Conservation (phyloP, 92 coral and sea anemone genomes). For the Diadumene lineata region DNA sequence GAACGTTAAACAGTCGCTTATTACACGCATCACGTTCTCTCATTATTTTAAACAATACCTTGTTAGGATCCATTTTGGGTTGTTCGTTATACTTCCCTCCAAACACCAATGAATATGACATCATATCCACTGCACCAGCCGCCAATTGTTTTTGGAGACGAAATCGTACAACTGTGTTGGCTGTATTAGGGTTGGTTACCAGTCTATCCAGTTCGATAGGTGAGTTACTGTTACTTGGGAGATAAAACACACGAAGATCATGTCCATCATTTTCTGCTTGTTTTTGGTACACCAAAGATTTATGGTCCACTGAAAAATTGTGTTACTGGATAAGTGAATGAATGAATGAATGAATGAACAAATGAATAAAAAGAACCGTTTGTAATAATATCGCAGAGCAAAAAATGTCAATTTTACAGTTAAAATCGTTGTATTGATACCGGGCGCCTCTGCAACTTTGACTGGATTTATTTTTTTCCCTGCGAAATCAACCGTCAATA, state of each 20-base stretch:
- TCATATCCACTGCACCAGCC: constrained; percentile 28
- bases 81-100: constrained; percentile 51
- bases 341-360: no score
- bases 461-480: no score
- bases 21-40: no score
- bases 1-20: no score
- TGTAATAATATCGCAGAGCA: no score
- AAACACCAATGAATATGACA: constrained; percentile 42
- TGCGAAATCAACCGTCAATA: no score
- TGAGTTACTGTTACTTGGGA: constrained; percentile 4
- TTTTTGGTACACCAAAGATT: constrained; percentile 34
- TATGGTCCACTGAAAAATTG: constrained; percentile 35
- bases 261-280: constrained; percentile 33
- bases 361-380: no score
- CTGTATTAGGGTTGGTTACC: constrained; percentile 37
- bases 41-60: constrained; percentile 25
- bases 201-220: constrained; percentile 51
- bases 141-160: constrained; percentile 43
- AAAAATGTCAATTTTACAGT: no score
- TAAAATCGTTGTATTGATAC: no score
- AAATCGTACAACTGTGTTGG: constrained; percentile 34
- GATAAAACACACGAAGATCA: constrained; percentile 49
- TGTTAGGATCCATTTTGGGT: constrained; percentile 52
- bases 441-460: no score
- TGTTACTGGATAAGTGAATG: no score